phyloP scores from a whole-genome alignment of 2,797 vertebrate species.

The Psittacula derbiana region DNA sequence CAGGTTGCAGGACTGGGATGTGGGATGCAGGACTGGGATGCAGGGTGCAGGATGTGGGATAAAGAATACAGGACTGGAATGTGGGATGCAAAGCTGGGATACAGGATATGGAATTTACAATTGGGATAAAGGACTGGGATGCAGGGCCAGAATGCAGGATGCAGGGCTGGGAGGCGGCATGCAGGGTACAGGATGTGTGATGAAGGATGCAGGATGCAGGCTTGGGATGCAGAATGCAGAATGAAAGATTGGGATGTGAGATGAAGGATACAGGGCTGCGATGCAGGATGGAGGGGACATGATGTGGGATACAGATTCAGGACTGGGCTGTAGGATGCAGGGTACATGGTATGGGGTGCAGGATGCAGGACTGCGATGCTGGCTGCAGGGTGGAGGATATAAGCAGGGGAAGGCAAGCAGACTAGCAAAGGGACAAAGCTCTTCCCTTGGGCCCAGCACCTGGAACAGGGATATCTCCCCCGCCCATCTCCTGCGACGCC shows the following conservation, averaged over 20 bases:
- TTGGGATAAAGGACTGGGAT: neutral
- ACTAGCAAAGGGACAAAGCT: neutral
- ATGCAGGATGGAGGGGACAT: neutral
- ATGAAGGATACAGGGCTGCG: neutral
- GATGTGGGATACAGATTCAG: neutral
- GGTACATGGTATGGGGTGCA: neutral
- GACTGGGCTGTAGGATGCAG: neutral
- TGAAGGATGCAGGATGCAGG: neutral
- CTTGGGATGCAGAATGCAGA: neutral
- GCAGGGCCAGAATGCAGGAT: neutral
- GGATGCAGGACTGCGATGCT: neutral
- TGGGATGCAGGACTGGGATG: neutral
- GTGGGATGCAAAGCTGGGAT: neutral
- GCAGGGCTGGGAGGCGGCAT: neutral
- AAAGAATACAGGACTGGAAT: neutral
- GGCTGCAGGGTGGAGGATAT: too few relatives aligned
- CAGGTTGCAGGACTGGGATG: neutral
- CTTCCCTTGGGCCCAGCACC: neutral
- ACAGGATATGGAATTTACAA: neutral
- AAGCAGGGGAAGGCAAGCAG: neutral
- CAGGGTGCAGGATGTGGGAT: neutral
- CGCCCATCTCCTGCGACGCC: accelerated
- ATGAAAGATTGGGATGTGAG: too few relatives aligned
- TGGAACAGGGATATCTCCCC: neutral
- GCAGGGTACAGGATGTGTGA: neutral